Evolutionary conservation across 1,140 invertebrate species (phyloP).

Genomic region (Rhagoletis pomonella): DNA sequence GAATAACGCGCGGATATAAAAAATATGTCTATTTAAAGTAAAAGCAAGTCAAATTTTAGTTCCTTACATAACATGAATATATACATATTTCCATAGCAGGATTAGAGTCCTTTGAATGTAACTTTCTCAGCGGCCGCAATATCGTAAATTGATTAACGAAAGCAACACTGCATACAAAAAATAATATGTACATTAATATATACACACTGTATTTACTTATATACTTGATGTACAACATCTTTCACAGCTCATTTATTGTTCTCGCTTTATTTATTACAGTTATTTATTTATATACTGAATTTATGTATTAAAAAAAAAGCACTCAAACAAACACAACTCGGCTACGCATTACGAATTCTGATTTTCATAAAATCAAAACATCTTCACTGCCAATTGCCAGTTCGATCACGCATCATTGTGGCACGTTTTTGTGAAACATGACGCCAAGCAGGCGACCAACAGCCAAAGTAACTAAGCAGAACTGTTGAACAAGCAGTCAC

Average conservation of each 20-base stretch:
- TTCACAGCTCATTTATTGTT: not conserved
- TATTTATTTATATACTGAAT: not conserved
- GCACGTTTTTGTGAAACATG: conserved; percentile 50
- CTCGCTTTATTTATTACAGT: not conserved
- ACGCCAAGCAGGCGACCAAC: conserved; percentile 38
- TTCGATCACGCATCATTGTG: conserved; percentile 51
- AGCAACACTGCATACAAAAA: not conserved
- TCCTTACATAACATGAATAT: too few species aligned
- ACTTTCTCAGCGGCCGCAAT: too few species aligned
- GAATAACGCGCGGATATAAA: too few species aligned
- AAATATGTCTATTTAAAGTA: too few species aligned
- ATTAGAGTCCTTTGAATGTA: too few species aligned
- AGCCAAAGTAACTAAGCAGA: not conserved
- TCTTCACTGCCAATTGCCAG: conserved; percentile 32
- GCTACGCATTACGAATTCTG: not conserved
- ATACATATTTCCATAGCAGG: too few species aligned
- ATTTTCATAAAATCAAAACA: conserved; percentile 2
- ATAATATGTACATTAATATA: too few species aligned
- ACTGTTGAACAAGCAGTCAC: not conserved
- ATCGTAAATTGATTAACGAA: too few species aligned
- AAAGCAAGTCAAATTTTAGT: too few species aligned
- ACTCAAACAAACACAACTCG: not conserved
- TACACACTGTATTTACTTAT: not conserved
- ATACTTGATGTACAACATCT: not conserved
- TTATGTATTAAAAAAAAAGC: not conserved